A percentile compares a stretch with the other conserved stretches of the same genome.
Evolutionary conservation across 2,888 invertebrate species (phyloP).

Genomic region (Dichetophora obliterata): DNA sequence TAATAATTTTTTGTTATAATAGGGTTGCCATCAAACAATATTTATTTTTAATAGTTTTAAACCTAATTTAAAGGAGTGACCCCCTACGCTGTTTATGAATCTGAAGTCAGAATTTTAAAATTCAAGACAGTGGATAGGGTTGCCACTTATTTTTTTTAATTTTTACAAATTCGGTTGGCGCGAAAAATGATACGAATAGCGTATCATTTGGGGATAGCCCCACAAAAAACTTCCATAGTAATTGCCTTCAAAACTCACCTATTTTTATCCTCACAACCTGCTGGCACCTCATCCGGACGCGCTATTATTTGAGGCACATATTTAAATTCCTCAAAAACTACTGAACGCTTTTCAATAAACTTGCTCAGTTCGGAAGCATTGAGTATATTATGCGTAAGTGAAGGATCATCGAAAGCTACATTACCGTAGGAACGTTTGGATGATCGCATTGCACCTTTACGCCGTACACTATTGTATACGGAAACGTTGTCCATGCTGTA

Average conservation of each 20-base stretch:
- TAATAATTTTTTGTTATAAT: too few relatives aligned
- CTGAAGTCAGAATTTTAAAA: too few relatives aligned
- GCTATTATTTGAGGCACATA: constrained; percentile 85
- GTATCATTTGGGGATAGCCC: too few relatives aligned
- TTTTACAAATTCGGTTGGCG: too few relatives aligned
- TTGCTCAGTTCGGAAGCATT: constrained; percentile 83
- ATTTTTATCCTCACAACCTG: constrained; percentile 91
- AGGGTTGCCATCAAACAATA: too few relatives aligned
- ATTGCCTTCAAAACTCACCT: constrained; percentile 66
- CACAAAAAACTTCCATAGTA: too few relatives aligned
- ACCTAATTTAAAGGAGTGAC: too few relatives aligned
- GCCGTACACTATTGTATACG: constrained; percentile 81
- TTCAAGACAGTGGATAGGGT: too few relatives aligned
- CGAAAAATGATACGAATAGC: too few relatives aligned
- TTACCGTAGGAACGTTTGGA: constrained; percentile 92
- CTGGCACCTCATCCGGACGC: constrained; percentile 84
- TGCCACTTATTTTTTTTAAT: too few relatives aligned
- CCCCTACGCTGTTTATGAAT: too few relatives aligned
- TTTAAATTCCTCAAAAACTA: constrained; percentile 84
- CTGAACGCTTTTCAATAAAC: constrained; percentile 79
- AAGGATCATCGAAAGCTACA: constrained; percentile 90
- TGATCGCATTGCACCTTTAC: constrained; percentile 81
- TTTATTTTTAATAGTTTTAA: too few relatives aligned
- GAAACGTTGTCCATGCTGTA: constrained; percentile 93
- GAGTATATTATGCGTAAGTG: constrained; percentile 78